Evolutionary conservation across 2,797 vertebrate species (phyloP).

Genomic region (Sebastes paucispinis): DNA sequence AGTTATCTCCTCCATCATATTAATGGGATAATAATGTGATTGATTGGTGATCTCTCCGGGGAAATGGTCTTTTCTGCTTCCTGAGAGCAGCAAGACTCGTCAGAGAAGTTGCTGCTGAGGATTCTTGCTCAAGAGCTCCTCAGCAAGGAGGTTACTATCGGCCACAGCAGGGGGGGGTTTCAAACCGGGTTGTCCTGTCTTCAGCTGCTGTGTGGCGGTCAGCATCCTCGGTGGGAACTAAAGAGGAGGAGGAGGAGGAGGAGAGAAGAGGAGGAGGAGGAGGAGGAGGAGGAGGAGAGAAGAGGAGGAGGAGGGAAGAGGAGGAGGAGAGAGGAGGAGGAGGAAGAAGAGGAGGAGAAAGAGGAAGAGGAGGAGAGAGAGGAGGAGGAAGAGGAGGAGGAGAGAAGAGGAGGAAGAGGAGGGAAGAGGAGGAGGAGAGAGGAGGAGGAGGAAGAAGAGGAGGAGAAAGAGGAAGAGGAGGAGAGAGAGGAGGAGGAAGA

Average conservation of each 20-base stretch:
- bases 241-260: neutral
- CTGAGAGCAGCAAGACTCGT: slow-evolving; percentile 20
- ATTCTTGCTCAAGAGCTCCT: slow-evolving; percentile 1
- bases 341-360: neutral
- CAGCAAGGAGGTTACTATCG: neutral
- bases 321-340: no score
- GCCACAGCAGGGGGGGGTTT: neutral
- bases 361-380: no score
- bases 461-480: neutral
- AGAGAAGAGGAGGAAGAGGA: no score
- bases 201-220: neutral
- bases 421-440: no score
- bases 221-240: slow-evolving; percentile 33
- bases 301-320: neutral
- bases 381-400: no score
- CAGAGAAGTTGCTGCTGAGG: slow-evolving; percentile 14
- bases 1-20: slow-evolving; percentile 59
- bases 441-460: no score
- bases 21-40: slow-evolving; percentile 59
- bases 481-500: neutral
- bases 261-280: neutral
- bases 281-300: neutral
- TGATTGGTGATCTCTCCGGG: slow-evolving; percentile 38
- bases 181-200: neutral
- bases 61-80: slow-evolving; percentile 22